Evolutionary conservation across 2,797 vertebrate genomes (phyloP).

Genomic region (Loriculus beryllinus): DNA sequence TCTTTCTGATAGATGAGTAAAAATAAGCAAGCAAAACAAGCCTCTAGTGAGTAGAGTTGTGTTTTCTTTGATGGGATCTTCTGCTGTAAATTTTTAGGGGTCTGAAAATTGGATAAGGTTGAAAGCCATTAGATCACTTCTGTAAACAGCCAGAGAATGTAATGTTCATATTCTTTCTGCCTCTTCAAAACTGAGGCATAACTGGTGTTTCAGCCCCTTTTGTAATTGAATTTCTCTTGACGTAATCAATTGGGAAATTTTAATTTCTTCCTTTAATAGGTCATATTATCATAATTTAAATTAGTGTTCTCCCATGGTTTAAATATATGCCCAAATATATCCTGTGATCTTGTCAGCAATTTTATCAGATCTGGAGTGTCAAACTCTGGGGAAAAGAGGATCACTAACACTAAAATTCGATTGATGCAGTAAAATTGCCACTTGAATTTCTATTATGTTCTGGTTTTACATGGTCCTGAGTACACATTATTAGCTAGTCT

Average conservation of each 20-base stretch:
- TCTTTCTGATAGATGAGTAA: not conserved
- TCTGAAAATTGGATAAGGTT: not conserved
- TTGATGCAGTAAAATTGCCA: slow-evolving; percentile 28
- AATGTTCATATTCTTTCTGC: not conserved
- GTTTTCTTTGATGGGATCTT: not conserved
- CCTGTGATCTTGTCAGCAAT: slow-evolving; percentile 59
- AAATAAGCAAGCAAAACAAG: not conserved
- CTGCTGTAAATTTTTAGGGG: not conserved
- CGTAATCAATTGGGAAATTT: slow-evolving; percentile 36
- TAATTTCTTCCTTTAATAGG: slow-evolving; percentile 69
- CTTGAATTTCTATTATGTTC: slow-evolving; percentile 34
- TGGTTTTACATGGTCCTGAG: not conserved
- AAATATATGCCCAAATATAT: slow-evolving; percentile 61
- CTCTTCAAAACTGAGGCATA: slow-evolving; percentile 13
- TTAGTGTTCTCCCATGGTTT: slow-evolving; percentile 53
- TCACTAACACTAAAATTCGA: slow-evolving; percentile 27
- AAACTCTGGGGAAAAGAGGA: slow-evolving; percentile 41
- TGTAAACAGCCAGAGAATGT: slow-evolving; percentile 7
- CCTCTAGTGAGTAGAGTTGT: not conserved
- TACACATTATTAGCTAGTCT: not conserved
- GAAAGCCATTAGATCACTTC: not conserved
- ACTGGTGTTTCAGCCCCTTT: not conserved
- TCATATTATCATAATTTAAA: slow-evolving; percentile 76
- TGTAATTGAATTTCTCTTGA: slow-evolving; percentile 40
- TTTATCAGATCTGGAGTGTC: slow-evolving; percentile 47